phyloP scores from a whole-genome alignment of 37 sponge, comb jelly and placozoan species.

The Aplysina aerophoba region DNA sequence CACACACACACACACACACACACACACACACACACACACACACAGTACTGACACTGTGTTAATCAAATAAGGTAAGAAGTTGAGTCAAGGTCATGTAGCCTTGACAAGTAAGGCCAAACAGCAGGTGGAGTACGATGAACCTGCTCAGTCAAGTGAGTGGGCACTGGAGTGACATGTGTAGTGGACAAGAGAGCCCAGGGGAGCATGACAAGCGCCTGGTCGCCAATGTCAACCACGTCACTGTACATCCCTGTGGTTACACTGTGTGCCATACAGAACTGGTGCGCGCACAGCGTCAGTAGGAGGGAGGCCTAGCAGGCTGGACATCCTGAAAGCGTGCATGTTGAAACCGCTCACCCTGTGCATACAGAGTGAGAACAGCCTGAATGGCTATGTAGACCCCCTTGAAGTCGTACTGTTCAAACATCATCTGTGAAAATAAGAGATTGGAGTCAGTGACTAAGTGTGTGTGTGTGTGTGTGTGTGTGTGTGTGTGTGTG shows the following conservation, averaged over 20 bases:
- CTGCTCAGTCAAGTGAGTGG: too few relatives aligned
- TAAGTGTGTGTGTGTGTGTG: too few relatives aligned
- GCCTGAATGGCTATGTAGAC: slow-evolving; percentile 99
- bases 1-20: slow-evolving; percentile 15
- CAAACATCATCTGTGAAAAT: slow-evolving; percentile 92
- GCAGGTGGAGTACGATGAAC: neutral
- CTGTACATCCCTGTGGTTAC: slow-evolving; percentile 43
- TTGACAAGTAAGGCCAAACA: too few relatives aligned
- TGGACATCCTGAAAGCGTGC: neutral
- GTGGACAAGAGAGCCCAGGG: too few relatives aligned
- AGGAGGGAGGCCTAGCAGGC: neutral
- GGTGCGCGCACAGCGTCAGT: neutral
- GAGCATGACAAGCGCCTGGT: neutral
- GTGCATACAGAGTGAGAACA: slow-evolving; percentile 99
- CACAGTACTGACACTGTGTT: slow-evolving; percentile 5
- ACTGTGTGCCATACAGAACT: neutral
- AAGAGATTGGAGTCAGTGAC: too few relatives aligned
- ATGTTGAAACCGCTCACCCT: slow-evolving; percentile 67
- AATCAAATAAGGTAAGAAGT: neutral
- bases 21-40: slow-evolving; percentile 44
- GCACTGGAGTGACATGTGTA: too few relatives aligned
- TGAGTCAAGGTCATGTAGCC: too few relatives aligned
- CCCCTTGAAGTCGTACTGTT: slow-evolving; percentile 92
- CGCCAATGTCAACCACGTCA: slow-evolving; percentile 15
- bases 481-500: too few relatives aligned